Percentiles rank a stretch among this genome's conserved stretches.
Evolutionary conservation across 2,888 invertebrate species (phyloP).

Genomic region (Drosophila emarginata): DNA sequence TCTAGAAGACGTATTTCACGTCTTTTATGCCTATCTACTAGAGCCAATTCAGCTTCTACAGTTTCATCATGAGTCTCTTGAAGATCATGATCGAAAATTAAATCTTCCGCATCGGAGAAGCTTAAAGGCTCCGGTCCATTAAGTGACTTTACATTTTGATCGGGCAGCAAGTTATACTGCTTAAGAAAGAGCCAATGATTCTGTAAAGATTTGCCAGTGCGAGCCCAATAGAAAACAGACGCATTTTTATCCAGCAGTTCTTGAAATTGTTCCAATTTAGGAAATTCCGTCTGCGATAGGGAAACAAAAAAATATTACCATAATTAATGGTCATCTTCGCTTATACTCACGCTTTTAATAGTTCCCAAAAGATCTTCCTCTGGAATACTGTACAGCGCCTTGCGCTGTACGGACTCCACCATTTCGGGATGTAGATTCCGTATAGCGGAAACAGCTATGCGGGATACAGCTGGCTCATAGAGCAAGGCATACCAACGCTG

Average conservation of each 20-base stretch:
- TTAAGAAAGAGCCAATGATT: constrained; percentile 96
- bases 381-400: constrained; percentile 93
- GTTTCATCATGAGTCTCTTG: constrained; percentile 91
- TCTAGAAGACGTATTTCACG: constrained; percentile 94
- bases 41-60: constrained; percentile 89
- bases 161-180: constrained; percentile 94
- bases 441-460: constrained; percentile 96
- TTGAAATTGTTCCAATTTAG: constrained; percentile 91
- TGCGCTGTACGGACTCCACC: constrained; percentile 92
- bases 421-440: constrained; percentile 96
- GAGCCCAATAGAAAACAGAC: constrained; percentile 92
- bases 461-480: constrained; percentile 96
- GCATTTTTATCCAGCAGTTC: constrained; percentile 92
- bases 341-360: constrained; percentile 87
- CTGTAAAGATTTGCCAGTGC: constrained; percentile 92
- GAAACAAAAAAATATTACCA: not conserved
- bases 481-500: constrained; percentile 97
- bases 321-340: not conserved
- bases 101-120: constrained; percentile 96
- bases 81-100: constrained; percentile 92
- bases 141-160: constrained; percentile 89
- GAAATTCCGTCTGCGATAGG: constrained; percentile 86
- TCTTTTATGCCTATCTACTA: constrained; percentile 90
- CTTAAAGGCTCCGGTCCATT: constrained; percentile 86
- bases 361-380: constrained; percentile 94